Evolutionary conservation across 2,888 invertebrate species (phyloP).

Genomic region (Lycocerus yunnanus): DNA sequence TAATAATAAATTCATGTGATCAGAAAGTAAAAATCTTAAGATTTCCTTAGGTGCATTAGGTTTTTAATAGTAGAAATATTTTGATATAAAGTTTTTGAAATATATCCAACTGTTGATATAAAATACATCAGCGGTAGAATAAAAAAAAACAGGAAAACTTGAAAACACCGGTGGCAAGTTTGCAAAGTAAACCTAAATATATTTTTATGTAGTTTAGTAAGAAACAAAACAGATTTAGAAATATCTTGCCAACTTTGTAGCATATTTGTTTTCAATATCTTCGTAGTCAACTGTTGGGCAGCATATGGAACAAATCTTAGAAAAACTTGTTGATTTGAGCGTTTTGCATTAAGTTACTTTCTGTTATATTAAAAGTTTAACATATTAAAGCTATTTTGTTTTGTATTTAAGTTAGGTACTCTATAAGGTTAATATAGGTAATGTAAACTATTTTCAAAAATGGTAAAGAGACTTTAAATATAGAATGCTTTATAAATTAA

Average conservation of each 20-base stretch:
- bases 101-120: not conserved
- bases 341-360: not conserved
- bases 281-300: not conserved
- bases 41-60: not conserved
- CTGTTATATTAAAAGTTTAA: not conserved
- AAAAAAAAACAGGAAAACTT: not conserved
- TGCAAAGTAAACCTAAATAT: conserved; percentile 10
- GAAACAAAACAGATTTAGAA: conserved; percentile 17
- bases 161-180: conserved; percentile 6
- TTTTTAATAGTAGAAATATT: not conserved
- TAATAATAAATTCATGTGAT: too few relatives aligned
- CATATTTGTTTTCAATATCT: conserved; percentile 14
- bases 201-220: conserved; percentile 10
- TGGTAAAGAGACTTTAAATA: not conserved
- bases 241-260: conserved; percentile 8
- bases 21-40: not conserved
- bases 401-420: not conserved
- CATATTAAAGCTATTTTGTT: not conserved
- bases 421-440: not conserved
- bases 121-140: not conserved
- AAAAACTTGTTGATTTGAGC: not conserved
- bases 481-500: too few relatives aligned
- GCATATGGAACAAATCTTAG: not conserved
- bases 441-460: not conserved
- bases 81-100: not conserved